A percentile compares a stretch with the other conserved stretches of the same genome.
Evolutionary conservation across 2,797 vertebrate genomes (phyloP).

Genomic region (Nannoperca obscura): DNA sequence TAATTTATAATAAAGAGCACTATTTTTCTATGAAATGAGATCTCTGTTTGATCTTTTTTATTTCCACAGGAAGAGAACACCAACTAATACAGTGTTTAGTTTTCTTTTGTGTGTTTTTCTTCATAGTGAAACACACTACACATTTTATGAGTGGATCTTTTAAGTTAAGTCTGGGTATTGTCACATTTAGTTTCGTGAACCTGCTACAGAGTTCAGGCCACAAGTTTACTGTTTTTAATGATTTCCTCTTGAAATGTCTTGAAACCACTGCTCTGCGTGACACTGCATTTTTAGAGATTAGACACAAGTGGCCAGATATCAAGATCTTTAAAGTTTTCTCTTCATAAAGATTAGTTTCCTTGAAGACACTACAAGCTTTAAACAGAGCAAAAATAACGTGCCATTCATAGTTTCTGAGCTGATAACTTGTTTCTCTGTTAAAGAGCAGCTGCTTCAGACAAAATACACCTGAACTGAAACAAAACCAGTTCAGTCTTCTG

Average conservation of each 20-base stretch:
- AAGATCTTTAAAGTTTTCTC: neutral
- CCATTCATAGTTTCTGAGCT: neutral
- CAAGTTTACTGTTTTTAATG: conserved; percentile 7
- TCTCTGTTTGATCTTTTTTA: conserved; percentile 53
- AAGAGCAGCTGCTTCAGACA: conserved; percentile 23
- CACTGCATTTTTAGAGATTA: conserved; percentile 2
- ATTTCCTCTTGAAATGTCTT: conserved; percentile 27
- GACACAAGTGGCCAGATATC: neutral
- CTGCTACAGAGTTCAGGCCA: conserved; percentile 18
- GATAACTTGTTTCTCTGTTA: neutral
- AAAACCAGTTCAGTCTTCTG: conserved; percentile 30
- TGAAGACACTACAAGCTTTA: neutral
- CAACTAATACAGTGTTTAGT: neutral
- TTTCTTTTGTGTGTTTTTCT: neutral
- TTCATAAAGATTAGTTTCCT: conserved; percentile 13
- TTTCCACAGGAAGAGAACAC: conserved; percentile 7
- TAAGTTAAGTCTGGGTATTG: neutral
- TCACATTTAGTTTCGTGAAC: neutral
- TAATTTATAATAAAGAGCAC: conserved; percentile 99
- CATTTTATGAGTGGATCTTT: neutral
- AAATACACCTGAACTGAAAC: conserved; percentile 64
- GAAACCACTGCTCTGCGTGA: conserved; percentile 17
- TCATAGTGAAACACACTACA: neutral
- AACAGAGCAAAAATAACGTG: neutral
- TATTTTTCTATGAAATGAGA: conserved; percentile 91